Percentiles rank a stretch among this genome's conserved stretches.
Conservation (phyloP, 2,888 invertebrate genomes). For the Drosophila kuntzei region DNA sequence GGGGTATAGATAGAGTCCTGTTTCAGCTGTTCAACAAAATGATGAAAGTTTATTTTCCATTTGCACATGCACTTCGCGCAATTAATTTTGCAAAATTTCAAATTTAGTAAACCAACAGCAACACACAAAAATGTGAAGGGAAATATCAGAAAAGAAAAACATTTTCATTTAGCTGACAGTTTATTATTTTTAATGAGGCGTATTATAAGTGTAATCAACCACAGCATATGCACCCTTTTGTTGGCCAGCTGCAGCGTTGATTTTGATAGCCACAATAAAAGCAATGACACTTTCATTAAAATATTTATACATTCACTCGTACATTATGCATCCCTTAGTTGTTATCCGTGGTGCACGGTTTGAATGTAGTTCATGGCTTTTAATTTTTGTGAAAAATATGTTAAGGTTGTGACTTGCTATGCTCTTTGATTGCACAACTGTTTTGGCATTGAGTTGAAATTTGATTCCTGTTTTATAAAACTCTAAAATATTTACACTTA, state of each 20-base stretch:
- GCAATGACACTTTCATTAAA: slow-evolving; percentile 67
- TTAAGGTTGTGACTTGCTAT: slow-evolving; percentile 29
- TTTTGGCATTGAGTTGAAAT: not conserved
- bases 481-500: too few relatives aligned
- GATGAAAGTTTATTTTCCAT: slow-evolving; percentile 60
- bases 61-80: slow-evolving; percentile 67
- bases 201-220: slow-evolving; percentile 66
- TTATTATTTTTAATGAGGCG: slow-evolving; percentile 79
- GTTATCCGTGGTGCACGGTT: slow-evolving; percentile 10
- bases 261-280: slow-evolving; percentile 67
- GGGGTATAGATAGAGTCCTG: slow-evolving; percentile 26
- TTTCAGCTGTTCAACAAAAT: slow-evolving; percentile 36
- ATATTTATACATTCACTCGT: slow-evolving; percentile 53
- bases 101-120: slow-evolving; percentile 37
- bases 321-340: slow-evolving; percentile 26
- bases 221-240: slow-evolving; percentile 20
- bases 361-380: slow-evolving; percentile 39
- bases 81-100: slow-evolving; percentile 72
- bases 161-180: slow-evolving; percentile 70
- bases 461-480: not conserved
- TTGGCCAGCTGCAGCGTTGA: slow-evolving; percentile 38
- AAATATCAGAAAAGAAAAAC: slow-evolving; percentile 25
- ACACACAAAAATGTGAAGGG: slow-evolving; percentile 1
- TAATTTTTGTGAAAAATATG: slow-evolving; percentile 30
- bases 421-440: not conserved